Base-by-base conservation (phyloP, 2,888 invertebrate genomes). In the Trachelus iudaicus region DNA sequence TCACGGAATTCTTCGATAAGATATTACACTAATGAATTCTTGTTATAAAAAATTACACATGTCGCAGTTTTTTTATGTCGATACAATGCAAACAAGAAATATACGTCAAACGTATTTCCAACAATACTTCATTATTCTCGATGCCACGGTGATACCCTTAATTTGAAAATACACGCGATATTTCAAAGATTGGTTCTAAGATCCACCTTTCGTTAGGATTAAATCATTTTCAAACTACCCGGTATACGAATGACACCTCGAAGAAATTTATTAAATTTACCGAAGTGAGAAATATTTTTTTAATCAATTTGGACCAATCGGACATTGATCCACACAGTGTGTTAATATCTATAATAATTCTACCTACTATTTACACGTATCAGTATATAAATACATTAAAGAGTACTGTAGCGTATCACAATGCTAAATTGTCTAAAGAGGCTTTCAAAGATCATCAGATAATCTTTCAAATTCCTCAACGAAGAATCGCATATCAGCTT, bases 401-500 rank as follows among this genome's bases (percentile, higher is more conserved):
- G 15, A n/a, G 11, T 71, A 34, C 4, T 31, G 71, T 31, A 69
- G 30, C 71, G 23, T 34, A 71, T 71, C 34, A 30, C 71, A 31
- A 71, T 71, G 71, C 23, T 71, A 71, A 37, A 35, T 37, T 30
- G 13, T 37, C 9, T 11, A 3, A 23, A 30, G 11, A n/a, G 23
- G 31, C 13, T 35, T 35, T 90, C 90, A 95, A 77, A 96, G 90
- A 90, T 96, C 95, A 81, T 93, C 93, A 15, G 98, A 98, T 81
- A 98, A 94, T 84, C 95, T 93, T 88, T 98, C 97, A 86, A 99
- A 96, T 92, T 98, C 97, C 83, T 96, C 94, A 15, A 98, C 94
- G 85, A 99, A 95, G 92, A 96, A 97, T 84, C 95, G 92, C 95
- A 99, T 96, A 92, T 99, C 98, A 33, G 94, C 93, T 84, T 95